Evolutionary conservation across 2,113 vertebrate genomes (phyloP).

Genomic region (Phrynosoma platyrhinos): DNA sequence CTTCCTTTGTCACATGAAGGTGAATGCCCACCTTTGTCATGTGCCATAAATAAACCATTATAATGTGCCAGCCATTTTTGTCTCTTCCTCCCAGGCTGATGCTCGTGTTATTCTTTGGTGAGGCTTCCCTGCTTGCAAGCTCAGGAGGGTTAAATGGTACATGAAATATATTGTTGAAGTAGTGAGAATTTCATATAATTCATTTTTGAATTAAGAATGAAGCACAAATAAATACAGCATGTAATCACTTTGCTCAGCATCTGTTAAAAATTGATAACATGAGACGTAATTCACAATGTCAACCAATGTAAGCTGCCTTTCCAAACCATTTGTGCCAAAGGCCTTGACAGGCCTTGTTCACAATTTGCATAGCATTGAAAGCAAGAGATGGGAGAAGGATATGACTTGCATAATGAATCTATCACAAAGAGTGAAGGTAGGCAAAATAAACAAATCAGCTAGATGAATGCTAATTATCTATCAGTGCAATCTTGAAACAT

Average conservation of each 20-base stretch:
- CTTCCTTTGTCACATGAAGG: background rate
- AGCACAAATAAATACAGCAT: slow-evolving; percentile 31
- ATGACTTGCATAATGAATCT: slow-evolving; percentile 58
- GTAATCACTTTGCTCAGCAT: slow-evolving; percentile 22
- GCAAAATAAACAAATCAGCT: slow-evolving; percentile 72
- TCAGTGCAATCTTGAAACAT: slow-evolving; percentile 58
- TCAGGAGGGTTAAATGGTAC: background rate
- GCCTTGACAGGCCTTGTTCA: slow-evolving; percentile 48
- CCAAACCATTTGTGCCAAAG: slow-evolving; percentile 57
- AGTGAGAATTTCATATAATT: background rate
- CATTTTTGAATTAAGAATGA: slow-evolving; percentile 46
- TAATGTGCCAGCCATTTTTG: background rate
- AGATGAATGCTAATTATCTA: slow-evolving; percentile 64
- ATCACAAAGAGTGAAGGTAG: slow-evolving; percentile 42
- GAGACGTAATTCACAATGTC: slow-evolving; percentile 39
- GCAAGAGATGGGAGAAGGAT: slow-evolving; percentile 55
- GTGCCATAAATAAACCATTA: background rate
- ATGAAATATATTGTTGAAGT: background rate
- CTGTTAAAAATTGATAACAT: slow-evolving; percentile 34
- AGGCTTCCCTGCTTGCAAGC: background rate
- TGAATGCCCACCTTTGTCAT: background rate
- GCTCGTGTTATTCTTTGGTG: background rate
- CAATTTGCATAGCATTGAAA: slow-evolving; percentile 60
- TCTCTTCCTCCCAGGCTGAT: background rate
- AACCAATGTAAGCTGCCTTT: slow-evolving; percentile 43